Evolutionary conservation across 2,113 vertebrate genomes (phyloP).

Genomic region (Cacatua alba): DNA sequence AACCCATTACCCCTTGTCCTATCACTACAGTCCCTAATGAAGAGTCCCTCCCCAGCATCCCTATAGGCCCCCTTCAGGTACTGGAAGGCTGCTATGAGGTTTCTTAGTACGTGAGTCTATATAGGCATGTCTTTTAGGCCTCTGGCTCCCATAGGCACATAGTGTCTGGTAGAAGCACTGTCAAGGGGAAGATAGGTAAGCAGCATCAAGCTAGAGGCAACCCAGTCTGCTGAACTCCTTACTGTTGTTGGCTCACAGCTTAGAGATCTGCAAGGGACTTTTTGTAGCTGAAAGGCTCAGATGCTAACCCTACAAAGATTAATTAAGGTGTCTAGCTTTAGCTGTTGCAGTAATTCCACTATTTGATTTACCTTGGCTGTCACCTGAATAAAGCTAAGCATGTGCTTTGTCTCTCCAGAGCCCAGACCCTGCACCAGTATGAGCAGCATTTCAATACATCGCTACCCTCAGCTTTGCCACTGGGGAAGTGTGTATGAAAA

Average conservation of each 20-base stretch:
- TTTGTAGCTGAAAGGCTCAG: background rate
- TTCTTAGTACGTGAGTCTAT: background rate
- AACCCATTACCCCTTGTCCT: too few species aligned
- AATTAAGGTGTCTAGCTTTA: background rate
- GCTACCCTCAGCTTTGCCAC: background rate
- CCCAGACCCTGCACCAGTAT: fast-evolving
- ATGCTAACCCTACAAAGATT: background rate
- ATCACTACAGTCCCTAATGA: too few species aligned
- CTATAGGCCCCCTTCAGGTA: too few species aligned
- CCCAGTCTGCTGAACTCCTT: background rate
- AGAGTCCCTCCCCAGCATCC: too few species aligned
- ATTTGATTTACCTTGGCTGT: background rate
- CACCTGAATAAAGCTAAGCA: background rate
- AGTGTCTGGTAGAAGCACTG: background rate
- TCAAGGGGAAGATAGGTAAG: background rate
- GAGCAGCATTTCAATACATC: background rate
- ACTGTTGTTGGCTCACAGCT: background rate
- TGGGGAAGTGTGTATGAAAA: slow-evolving; percentile 9
- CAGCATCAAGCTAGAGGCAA: background rate
- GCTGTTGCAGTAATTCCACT: background rate
- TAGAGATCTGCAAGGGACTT: background rate
- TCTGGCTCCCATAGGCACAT: background rate
- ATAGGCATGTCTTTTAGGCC: background rate
- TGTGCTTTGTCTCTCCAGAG: background rate
- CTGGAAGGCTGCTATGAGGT: too few species aligned